These are phyloP conservation scores for Lamprologus sp. DNA, from an alignment of 2,113 vertebrate genomes.

Conservation along the genomic window DNA sequence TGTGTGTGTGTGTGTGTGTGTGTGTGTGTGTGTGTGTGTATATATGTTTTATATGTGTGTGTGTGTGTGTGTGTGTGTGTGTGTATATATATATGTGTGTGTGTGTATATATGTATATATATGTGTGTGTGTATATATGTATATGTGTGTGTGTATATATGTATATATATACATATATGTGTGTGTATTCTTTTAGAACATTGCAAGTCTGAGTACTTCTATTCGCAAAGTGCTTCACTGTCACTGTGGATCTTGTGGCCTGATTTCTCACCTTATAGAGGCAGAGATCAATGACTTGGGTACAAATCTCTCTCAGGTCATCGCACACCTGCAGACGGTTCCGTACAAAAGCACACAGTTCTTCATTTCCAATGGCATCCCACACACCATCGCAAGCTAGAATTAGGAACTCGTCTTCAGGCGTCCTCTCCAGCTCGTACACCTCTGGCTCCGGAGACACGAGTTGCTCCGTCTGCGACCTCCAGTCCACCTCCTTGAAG, in stretches of 20 bases:
- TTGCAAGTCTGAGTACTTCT: neutral
- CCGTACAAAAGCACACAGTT: slow-evolving; percentile 70
- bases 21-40: no score
- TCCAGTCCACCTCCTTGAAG: slow-evolving; percentile 74
- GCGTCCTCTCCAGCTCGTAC: slow-evolving; percentile 63
- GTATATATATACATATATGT: accelerated
- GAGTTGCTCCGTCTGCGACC: slow-evolving; percentile 75
- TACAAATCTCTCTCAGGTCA: slow-evolving; percentile 74
- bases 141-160: accelerated
- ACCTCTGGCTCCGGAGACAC: slow-evolving; percentile 80
- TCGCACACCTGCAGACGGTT: slow-evolving; percentile 71
- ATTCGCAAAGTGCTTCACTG: neutral
- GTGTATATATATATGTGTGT: accelerated
- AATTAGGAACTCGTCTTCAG: slow-evolving; percentile 75
- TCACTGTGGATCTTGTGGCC: neutral
- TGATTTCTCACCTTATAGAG: slow-evolving; percentile 76
- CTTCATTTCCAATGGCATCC: slow-evolving; percentile 74
- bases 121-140: accelerated
- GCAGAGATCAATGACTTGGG: slow-evolving; percentile 75
- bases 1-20: accelerated
- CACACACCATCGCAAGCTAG: slow-evolving; percentile 80
- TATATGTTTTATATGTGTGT: no score
- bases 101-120: accelerated
- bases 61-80: accelerated
- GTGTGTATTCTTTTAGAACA: neutral